Percentiles rank a stretch among this genome's conserved stretches.
These are phyloP conservation scores for Drosophila rellima DNA, from an alignment of 2,888 invertebrate genomes.

Conservation along the genomic window DNA sequence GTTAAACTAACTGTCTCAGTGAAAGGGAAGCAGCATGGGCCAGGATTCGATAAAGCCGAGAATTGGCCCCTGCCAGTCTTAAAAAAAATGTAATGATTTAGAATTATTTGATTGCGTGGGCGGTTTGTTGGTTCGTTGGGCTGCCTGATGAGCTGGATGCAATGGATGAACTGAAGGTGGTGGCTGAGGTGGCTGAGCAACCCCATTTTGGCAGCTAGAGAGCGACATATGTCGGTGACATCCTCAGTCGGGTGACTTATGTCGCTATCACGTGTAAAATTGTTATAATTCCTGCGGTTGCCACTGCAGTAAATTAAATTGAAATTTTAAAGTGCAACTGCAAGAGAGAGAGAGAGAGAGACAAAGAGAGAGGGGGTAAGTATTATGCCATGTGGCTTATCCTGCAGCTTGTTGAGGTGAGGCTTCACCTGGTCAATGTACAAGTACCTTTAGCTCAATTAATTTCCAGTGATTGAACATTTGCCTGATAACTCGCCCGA, in stretches of 20 bases:
- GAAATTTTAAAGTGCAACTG: conserved; percentile 57
- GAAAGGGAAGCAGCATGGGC: conserved; percentile 47
- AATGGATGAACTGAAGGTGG: conserved; percentile 19
- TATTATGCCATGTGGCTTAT: conserved; percentile 9
- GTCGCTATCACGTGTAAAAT: conserved; percentile 84
- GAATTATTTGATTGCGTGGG: conserved; percentile 84
- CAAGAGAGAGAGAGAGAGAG: neutral
- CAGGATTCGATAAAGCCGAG: conserved; percentile 26
- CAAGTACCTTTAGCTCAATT: conserved; percentile 68
- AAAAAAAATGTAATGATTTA: conserved; percentile 81
- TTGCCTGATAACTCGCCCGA: conserved; percentile 55
- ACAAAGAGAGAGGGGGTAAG: neutral
- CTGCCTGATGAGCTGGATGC: conserved; percentile 27
- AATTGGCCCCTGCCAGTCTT: conserved; percentile 42
- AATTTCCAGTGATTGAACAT: conserved; percentile 76
- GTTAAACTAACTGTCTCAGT: conserved; percentile 81
- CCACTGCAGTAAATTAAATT: conserved; percentile 71
- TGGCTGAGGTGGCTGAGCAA: conserved; percentile 30
- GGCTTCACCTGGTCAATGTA: neutral
- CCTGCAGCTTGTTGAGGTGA: conserved; percentile 21
- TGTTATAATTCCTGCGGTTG: conserved; percentile 84
- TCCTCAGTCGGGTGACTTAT: conserved; percentile 80
- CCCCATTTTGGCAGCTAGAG: conserved; percentile 61
- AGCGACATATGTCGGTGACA: conserved; percentile 82
- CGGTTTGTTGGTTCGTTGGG: conserved; percentile 65